Conservation (phyloP, 2,797 vertebrate species). For the Myoxocephalus aenaeus region DNA sequence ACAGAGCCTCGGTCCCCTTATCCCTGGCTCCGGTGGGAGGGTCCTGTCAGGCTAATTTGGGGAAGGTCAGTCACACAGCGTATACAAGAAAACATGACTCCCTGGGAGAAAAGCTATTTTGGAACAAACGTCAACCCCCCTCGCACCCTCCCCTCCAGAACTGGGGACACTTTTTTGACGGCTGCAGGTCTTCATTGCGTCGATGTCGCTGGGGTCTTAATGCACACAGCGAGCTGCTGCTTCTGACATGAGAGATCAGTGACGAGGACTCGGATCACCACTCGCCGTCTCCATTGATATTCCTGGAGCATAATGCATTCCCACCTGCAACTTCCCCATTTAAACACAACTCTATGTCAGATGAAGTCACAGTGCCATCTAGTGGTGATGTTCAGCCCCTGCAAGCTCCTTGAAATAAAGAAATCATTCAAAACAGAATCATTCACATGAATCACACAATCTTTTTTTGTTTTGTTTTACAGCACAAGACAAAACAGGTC, state of each 20-base stretch:
- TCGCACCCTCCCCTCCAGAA: not conserved
- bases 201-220: slow-evolving; percentile 44
- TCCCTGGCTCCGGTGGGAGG: slow-evolving; percentile 52
- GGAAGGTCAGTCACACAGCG: slow-evolving; percentile 71
- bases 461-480: slow-evolving; percentile 42
- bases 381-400: slow-evolving; percentile 19
- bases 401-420: not conserved
- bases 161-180: slow-evolving; percentile 35
- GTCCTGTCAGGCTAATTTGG: slow-evolving; percentile 72
- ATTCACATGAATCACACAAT: not conserved
- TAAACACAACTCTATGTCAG: not conserved
- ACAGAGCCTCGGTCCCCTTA: slow-evolving; percentile 48
- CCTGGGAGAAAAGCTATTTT: slow-evolving; percentile 71
- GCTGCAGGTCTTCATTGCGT: slow-evolving; percentile 40
- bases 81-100: slow-evolving; percentile 71
- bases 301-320: slow-evolving; percentile 27
- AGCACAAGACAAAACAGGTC: slow-evolving; percentile 58
- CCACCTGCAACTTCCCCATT: slow-evolving; percentile 21
- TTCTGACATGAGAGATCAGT: slow-evolving; percentile 63
- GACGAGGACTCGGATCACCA: slow-evolving; percentile 43
- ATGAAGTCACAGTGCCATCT: slow-evolving; percentile 62
- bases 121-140: slow-evolving; percentile 25
- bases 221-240: slow-evolving; percentile 42
- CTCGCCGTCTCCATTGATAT: slow-evolving; percentile 35
- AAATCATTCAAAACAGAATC: not conserved